phyloP scores from a whole-genome alignment of 2,888 invertebrate genomes.

The Sussaba pulchella region DNA sequence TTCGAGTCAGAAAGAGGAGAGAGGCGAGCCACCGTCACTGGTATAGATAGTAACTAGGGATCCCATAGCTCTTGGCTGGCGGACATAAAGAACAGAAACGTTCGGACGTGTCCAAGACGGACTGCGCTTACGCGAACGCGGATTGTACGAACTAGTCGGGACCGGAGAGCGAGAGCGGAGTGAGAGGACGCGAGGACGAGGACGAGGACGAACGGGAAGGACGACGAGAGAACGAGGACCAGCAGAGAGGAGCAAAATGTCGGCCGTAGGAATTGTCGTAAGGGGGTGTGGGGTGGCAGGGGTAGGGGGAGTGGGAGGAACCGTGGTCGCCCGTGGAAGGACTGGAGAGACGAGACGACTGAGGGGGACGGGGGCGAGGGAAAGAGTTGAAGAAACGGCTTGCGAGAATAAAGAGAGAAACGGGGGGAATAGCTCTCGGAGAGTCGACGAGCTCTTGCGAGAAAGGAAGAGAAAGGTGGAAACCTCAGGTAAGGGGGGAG shows the following conservation, averaged over 20 bases:
- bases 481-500: constrained; percentile 45
- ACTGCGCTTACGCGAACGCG: constrained; percentile 79
- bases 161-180: constrained; percentile 39
- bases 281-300: background rate
- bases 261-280: constrained; percentile 48
- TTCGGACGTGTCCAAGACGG: constrained; percentile 80
- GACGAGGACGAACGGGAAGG: constrained; percentile 38
- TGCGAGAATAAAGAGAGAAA: constrained; percentile 45
- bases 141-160: constrained; percentile 70
- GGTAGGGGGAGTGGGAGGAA: constrained; percentile 51
- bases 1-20: constrained; percentile 50
- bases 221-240: constrained; percentile 33
- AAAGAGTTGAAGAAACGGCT: background rate
- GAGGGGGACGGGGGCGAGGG: background rate
- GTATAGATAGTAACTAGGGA: constrained; percentile 77
- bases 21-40: constrained; percentile 67
- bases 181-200: constrained; percentile 49
- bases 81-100: constrained; percentile 80
- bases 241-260: constrained; percentile 58
- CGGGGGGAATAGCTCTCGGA: constrained; percentile 1
- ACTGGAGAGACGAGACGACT: constrained; percentile 48
- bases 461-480: constrained; percentile 58
- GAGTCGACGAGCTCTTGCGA: constrained; percentile 46
- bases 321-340: constrained; percentile 30
- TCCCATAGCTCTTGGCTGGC: constrained; percentile 77